A percentile compares a stretch with the other conserved stretches of the same genome.
Conservation (phyloP, 2,888 invertebrate species). For the Cataglyphis altisquamis region DNA sequence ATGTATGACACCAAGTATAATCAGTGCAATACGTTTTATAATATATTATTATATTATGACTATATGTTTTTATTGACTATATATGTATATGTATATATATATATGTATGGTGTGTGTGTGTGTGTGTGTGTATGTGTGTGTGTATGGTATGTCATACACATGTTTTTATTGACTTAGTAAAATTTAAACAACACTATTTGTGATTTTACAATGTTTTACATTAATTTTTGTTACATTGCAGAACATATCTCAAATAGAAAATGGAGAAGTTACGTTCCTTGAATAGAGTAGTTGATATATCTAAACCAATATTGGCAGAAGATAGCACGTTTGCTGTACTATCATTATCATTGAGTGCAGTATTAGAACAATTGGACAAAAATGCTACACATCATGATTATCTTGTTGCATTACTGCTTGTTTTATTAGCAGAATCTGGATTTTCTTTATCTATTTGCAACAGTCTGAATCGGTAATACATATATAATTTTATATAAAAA, state of each 20-base stretch:
- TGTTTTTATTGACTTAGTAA: too few species aligned
- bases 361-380: constrained; percentile 67
- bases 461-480: constrained; percentile 55
- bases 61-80: too few species aligned
- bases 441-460: constrained; percentile 68
- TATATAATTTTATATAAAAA: neutral
- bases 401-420: constrained; percentile 78
- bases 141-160: too few species aligned
- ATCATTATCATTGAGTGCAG: constrained; percentile 72
- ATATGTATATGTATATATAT: too few species aligned
- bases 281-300: constrained; percentile 47
- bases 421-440: constrained; percentile 79
- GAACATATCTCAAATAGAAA: neutral
- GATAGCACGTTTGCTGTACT: constrained; percentile 76
- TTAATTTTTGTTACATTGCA: neutral
- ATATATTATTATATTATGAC: too few species aligned
- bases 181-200: too few species aligned
- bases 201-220: too few species aligned
- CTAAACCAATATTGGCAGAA: constrained; percentile 75
- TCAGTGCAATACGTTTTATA: too few species aligned
- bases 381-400: constrained; percentile 79
- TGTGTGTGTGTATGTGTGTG: too few species aligned
- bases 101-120: too few species aligned
- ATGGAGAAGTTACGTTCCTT: constrained; percentile 7
- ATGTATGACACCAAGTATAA: too few species aligned